Evolutionary conservation across 2,797 vertebrate genomes (phyloP).

Genomic region (Cirrhinus molitorella): DNA sequence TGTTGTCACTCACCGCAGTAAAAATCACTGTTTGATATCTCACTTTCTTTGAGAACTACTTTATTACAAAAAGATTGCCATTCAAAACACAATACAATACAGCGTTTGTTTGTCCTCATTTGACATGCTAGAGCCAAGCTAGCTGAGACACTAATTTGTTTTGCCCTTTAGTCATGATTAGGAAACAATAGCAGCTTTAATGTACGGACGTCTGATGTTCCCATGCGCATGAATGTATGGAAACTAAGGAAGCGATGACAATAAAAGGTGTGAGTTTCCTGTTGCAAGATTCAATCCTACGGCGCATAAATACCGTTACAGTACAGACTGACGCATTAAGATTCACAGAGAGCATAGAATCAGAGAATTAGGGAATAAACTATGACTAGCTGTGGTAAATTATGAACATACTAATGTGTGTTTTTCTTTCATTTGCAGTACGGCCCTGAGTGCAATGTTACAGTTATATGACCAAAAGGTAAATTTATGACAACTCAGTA

Average conservation of each 20-base stretch:
- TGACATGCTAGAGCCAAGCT: background rate
- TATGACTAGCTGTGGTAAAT: background rate
- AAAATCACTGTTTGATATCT: background rate
- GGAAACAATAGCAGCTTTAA: slow-evolving; percentile 14
- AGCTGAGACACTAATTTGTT: background rate
- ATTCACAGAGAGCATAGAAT: background rate
- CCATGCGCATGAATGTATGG: slow-evolving; percentile 18
- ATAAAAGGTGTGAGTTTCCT: slow-evolving; percentile 25
- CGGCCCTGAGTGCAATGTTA: background rate
- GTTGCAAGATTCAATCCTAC: background rate
- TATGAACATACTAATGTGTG: background rate
- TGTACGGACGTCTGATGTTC: background rate
- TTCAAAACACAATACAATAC: background rate
- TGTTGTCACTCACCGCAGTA: background rate
- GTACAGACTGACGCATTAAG: background rate
- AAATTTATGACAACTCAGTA: too few relatives aligned
- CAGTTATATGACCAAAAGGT: too few relatives aligned
- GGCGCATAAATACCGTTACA: background rate
- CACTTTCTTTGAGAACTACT: background rate
- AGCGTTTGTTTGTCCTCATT: background rate
- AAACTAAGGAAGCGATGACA: slow-evolving; percentile 23
- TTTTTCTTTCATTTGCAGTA: background rate
- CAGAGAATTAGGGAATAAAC: background rate
- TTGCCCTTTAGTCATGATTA: background rate
- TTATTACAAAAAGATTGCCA: background rate